phyloP scores from a whole-genome alignment of 2,888 invertebrate genomes.

The Heliconius hortense region DNA sequence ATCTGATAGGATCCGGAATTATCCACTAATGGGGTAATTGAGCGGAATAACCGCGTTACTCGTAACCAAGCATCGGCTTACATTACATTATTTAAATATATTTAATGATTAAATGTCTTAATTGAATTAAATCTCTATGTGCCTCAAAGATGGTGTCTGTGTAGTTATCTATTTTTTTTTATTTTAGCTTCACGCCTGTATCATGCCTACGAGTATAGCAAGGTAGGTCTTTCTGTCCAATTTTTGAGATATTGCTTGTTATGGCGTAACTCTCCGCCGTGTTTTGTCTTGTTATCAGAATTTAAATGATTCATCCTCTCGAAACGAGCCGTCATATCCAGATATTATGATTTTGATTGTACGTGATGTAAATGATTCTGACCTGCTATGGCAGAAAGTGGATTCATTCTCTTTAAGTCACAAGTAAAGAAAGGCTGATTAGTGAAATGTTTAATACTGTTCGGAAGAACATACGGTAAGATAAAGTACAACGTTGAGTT shows the following conservation, averaged over 20 bases:
- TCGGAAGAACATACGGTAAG: too few relatives aligned
- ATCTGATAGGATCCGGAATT: conserved; percentile 56
- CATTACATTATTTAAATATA: conserved; percentile 50
- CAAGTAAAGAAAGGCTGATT: too few relatives aligned
- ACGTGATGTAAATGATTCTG: too few relatives aligned
- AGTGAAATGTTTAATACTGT: too few relatives aligned
- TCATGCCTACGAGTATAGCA: too few relatives aligned
- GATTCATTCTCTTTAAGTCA: too few relatives aligned
- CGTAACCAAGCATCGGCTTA: conserved; percentile 55
- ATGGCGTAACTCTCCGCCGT: not conserved
- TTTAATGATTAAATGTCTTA: conserved; percentile 40
- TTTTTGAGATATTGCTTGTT: not conserved
- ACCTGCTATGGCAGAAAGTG: too few relatives aligned
- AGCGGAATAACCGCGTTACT: conserved; percentile 66
- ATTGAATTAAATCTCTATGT: conserved; percentile 33
- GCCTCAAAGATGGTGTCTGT: not conserved
- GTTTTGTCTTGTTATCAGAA: not conserved
- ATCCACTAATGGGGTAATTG: conserved; percentile 72
- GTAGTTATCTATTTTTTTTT: too few relatives aligned
- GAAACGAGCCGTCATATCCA: too few relatives aligned
- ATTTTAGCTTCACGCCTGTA: too few relatives aligned
- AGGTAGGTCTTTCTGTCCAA: not conserved
- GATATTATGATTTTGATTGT: too few relatives aligned
- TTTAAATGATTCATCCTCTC: not conserved
- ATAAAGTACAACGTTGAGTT: too few relatives aligned